These are phyloP conservation scores for Brachionus manjavacas DNA, from an alignment of 1,140 invertebrate genomes.

Conservation along the genomic window DNA sequence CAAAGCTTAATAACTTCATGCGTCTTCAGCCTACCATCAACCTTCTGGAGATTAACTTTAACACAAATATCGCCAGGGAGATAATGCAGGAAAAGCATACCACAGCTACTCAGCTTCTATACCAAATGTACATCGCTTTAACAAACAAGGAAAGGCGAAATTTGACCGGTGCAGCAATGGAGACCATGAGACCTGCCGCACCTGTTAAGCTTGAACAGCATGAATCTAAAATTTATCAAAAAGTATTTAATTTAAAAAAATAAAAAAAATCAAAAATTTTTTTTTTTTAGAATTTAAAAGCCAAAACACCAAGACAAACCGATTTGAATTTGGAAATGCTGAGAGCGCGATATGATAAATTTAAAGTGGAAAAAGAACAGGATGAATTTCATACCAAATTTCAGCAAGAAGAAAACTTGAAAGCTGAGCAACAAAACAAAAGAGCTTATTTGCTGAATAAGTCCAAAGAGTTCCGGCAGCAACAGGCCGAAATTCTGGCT, in stretches of 20 bases:
- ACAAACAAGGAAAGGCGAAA: slow-evolving; percentile 56
- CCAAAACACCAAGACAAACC: slow-evolving; percentile 54
- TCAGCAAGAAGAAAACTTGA: slow-evolving; percentile 50
- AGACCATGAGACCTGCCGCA: slow-evolving; percentile 56
- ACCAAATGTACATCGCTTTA: slow-evolving; percentile 57
- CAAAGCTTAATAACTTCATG: slow-evolving; percentile 58
- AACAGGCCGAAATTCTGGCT: slow-evolving; percentile 55
- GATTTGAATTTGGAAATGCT: slow-evolving; percentile 54
- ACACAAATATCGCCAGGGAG: slow-evolving; percentile 55
- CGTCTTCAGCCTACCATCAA: slow-evolving; percentile 54
- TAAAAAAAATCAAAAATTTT: neutral
- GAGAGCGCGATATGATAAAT: slow-evolving; percentile 51
- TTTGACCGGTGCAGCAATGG: slow-evolving; percentile 57
- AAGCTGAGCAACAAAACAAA: slow-evolving; percentile 49
- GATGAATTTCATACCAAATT: slow-evolving; percentile 53
- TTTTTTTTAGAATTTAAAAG: slow-evolving; percentile 51
- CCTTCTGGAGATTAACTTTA: slow-evolving; percentile 55
- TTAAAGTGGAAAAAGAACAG: slow-evolving; percentile 54
- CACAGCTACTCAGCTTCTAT: slow-evolving; percentile 53
- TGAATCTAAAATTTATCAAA: slow-evolving; percentile 54
- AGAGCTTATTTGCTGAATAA: slow-evolving; percentile 49
- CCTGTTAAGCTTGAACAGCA: slow-evolving; percentile 54
- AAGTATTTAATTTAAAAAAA: slow-evolving; percentile 46
- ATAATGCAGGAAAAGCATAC: slow-evolving; percentile 57
- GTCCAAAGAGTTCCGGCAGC: slow-evolving; percentile 48